A percentile compares a stretch with the other conserved stretches of the same genome.
Conservation (phyloP, 2,113 vertebrate species). For the Stegostoma tigrinum region DNA sequence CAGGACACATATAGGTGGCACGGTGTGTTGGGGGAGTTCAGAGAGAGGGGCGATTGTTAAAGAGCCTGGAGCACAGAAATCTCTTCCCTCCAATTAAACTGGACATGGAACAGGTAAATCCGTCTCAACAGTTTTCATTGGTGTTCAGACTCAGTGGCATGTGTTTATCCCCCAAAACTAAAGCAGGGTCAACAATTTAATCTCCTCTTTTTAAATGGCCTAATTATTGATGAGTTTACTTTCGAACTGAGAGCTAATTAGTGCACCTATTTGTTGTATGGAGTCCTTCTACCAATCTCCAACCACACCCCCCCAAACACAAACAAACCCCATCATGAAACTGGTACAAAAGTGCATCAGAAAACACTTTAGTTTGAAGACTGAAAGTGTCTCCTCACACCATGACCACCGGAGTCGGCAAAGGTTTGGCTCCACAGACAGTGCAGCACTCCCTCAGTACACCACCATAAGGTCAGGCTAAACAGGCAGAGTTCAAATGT, state of each 20-base stretch:
- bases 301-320: no score
- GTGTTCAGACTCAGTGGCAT: background rate
- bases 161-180: background rate
- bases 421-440: background rate
- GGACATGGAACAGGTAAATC: background rate
- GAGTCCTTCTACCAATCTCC: no score
- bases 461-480: no score
- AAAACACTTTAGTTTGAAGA: no score
- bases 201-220: background rate
- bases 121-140: no score
- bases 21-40: background rate
- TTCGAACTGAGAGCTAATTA: background rate
- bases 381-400: no score
- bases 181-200: no score
- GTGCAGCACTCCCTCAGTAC: background rate
- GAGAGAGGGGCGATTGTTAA: background rate
- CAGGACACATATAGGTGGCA: background rate
- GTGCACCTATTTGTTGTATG: background rate
- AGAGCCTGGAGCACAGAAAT: background rate
- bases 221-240: background rate
- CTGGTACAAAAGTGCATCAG: no score
- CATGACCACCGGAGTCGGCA: background rate
- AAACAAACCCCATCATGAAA: no score
- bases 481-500: background rate
- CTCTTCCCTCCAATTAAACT: background rate